Evolutionary conservation across 2,888 invertebrate genomes (phyloP), one percentile per base, ranked within the genome.

Genomic region (Hypolimnas misippus): DNA sequence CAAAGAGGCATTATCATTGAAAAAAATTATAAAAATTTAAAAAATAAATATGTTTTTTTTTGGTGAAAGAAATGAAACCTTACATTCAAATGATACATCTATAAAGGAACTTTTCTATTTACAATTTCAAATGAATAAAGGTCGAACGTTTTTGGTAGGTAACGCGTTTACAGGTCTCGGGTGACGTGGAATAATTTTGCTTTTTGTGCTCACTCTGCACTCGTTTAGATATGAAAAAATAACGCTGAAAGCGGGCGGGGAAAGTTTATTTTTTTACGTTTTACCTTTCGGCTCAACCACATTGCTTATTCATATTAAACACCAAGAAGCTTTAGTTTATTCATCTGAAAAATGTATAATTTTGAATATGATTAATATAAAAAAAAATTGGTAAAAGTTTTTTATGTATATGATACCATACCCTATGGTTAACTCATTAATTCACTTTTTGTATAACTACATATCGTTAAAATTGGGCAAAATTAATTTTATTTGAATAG

Each of bases 141-240:
- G 67, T 62, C 57, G 54, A 69, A 67, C 68, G 67, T 65, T 67
- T 46, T 70, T 16, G 21, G 46, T 69, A 70, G 67, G 73, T 73
- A 73, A 73, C 68, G 66, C 73, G 65, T 67, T 71, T 69, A 73
- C 72, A 71, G 68, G 73, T 74, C 73, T 69, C 74, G 54, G 60
- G 75, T 72, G 75, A 75, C 71, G 69, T 64, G 65, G 74, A 75
- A 77, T 78, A 79, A 81, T 82, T 81, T 76, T 73, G 74, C 74
- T 76, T 73, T 73, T 73, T 68, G 21, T 54, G 75, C 69, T 54
- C 17, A 25, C 46, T 49, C 72, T 65, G 73, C 72, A 70, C 74
- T 79, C 79, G 78, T 78, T 81, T 78, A 78, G 77, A 78, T 78
- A 78, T 77, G 75, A 79, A 79, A 78, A 77, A 79, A 75, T 76